Conservation (phyloP, 2,888 invertebrate genomes). For the Polydrusus cervinus region DNA sequence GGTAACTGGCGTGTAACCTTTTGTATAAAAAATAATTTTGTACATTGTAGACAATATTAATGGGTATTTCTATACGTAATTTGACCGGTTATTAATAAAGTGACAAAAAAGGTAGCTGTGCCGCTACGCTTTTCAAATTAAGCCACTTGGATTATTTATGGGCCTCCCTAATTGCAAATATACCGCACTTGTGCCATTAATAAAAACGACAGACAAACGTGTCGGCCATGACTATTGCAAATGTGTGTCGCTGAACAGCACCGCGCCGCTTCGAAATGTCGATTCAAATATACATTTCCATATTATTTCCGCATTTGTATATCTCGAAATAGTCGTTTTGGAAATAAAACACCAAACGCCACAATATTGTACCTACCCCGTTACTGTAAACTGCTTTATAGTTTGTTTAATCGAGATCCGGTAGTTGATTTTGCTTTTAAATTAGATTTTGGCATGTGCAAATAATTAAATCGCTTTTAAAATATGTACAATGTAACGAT, state of each 20-base stretch:
- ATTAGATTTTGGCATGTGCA: neutral
- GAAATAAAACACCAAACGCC: slow-evolving; percentile 29
- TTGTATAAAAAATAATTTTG: too few relatives aligned
- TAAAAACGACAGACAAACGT: slow-evolving; percentile 45
- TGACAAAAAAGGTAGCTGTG: slow-evolving; percentile 20
- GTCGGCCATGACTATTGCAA: slow-evolving; percentile 26
- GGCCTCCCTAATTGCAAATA: slow-evolving; percentile 40
- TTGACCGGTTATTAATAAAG: slow-evolving; percentile 22
- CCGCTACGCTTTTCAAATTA: slow-evolving; percentile 31
- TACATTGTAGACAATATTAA: neutral
- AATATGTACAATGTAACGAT: too few relatives aligned
- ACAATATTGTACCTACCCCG: slow-evolving; percentile 25
- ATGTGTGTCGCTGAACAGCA: slow-evolving; percentile 25
- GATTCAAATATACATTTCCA: slow-evolving; percentile 67
- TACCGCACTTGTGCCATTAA: slow-evolving; percentile 45
- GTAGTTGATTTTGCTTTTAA: slow-evolving; percentile 14
- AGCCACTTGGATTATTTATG: slow-evolving; percentile 44
- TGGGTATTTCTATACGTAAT: neutral
- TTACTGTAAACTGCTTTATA: slow-evolving; percentile 21
- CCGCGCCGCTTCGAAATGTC: slow-evolving; percentile 54
- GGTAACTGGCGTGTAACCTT: too few relatives aligned
- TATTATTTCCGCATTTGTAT: slow-evolving; percentile 66
- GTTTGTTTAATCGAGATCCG: slow-evolving; percentile 21
- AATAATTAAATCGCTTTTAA: too few relatives aligned
- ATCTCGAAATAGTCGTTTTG: slow-evolving; percentile 20